Evolutionary conservation across 2,888 invertebrate species (phyloP).

Genomic region (Cylloceria caligata): DNA sequence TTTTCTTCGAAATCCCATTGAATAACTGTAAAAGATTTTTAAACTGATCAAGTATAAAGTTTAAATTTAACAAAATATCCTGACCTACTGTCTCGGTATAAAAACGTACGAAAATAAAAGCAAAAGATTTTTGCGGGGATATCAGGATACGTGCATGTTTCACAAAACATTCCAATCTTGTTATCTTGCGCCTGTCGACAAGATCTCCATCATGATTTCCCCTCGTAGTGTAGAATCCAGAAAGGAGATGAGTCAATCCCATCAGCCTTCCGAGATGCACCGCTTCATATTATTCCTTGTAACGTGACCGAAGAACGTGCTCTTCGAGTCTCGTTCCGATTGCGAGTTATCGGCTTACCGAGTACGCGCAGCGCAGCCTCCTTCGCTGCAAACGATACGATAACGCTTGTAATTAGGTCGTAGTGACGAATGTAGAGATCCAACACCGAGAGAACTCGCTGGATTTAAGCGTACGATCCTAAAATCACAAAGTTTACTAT

Average conservation of each 20-base stretch:
- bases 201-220: constrained; percentile 57
- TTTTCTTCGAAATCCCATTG: background rate
- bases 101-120: constrained; percentile 34
- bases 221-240: background rate
- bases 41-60: background rate
- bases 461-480: constrained; percentile 4
- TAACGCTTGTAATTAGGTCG: constrained; percentile 65
- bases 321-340: constrained; percentile 55
- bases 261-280: constrained; percentile 8
- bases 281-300: constrained; percentile 23
- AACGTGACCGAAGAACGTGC: constrained; percentile 28
- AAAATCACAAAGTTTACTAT: constrained; percentile 17
- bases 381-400: constrained; percentile 53
- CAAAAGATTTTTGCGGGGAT: constrained; percentile 28
- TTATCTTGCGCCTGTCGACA: constrained; percentile 60
- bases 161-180: constrained; percentile 57
- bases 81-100: background rate
- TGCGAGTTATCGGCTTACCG: constrained; percentile 56
- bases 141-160: constrained; percentile 36
- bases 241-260: constrained; percentile 15
- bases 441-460: background rate
- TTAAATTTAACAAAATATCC: background rate
- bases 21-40: background rate
- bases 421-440: constrained; percentile 38
- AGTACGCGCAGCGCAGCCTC: constrained; percentile 27